Evolutionary conservation across 2,888 invertebrate species (phyloP).

Genomic region (Pyrochroa serraticornis): DNA sequence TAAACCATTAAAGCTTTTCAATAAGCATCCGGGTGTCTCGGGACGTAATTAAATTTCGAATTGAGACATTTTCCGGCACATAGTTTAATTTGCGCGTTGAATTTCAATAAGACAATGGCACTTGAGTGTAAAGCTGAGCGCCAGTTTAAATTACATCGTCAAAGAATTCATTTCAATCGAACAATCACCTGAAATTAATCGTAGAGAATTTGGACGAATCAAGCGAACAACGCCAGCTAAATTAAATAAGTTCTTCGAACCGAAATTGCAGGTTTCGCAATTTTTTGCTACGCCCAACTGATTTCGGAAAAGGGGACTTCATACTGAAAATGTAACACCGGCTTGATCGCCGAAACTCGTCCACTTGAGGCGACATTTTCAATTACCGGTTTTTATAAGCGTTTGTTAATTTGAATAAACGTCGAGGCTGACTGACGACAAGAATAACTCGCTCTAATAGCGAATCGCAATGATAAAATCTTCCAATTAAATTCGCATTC

Average conservation of each 20-base stretch:
- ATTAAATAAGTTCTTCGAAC: conserved; percentile 21
- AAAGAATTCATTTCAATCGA: conserved; percentile 49
- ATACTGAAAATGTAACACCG: conserved; percentile 1
- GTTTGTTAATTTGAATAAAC: conserved; percentile 9
- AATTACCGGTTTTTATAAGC: conserved; percentile 2
- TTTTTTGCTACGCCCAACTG: background rate
- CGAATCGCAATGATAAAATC: conserved; percentile 10
- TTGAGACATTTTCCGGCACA: conserved; percentile 40
- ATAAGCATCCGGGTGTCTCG: conserved; percentile 17
- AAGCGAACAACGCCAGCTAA: conserved; percentile 22
- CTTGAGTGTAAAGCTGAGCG: conserved; percentile 30
- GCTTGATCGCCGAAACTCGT: conserved; percentile 2
- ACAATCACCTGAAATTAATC: conserved; percentile 51
- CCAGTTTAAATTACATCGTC: conserved; percentile 47
- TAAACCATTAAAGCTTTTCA: background rate
- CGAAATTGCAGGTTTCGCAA: background rate
- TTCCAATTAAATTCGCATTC: conserved; percentile 12
- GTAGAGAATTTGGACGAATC: conserved; percentile 46
- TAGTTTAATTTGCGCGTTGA: conserved; percentile 39
- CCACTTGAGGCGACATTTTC: conserved; percentile 13
- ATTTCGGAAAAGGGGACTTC: background rate
- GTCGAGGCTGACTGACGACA: background rate
- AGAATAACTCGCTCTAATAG: conserved; percentile 8
- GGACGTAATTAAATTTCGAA: conserved; percentile 40
- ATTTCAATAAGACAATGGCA: conserved; percentile 43